phyloP scores from a whole-genome alignment of 2,797 vertebrate species.

The Darevskia mixta region DNA sequence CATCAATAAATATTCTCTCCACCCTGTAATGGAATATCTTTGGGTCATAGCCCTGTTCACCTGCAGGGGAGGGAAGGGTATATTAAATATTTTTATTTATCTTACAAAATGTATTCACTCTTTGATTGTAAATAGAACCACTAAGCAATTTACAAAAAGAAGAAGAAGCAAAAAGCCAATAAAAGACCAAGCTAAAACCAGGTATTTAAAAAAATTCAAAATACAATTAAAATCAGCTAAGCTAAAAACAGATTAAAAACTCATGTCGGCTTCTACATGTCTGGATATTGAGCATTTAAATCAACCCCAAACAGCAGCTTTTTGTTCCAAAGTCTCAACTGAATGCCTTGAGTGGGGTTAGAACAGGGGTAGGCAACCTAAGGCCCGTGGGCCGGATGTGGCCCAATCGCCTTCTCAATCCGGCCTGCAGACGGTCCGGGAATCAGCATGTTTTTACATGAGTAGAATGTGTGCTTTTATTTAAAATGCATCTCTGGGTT shows the following conservation, averaged over 20 bases:
- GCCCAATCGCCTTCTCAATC: too few species aligned
- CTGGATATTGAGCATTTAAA: neutral
- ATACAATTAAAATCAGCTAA: too few species aligned
- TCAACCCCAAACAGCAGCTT: neutral
- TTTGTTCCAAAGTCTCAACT: neutral
- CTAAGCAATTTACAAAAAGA: neutral
- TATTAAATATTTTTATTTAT: neutral
- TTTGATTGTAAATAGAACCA: neutral
- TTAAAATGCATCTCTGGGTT: too few species aligned
- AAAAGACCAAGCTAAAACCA: neutral
- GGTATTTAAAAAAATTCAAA: too few species aligned
- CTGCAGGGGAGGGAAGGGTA: constrained; percentile 70
- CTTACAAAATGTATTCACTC: neutral
- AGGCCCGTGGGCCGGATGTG: too few species aligned
- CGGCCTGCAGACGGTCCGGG: too few species aligned
- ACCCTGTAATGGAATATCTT: constrained; percentile 92
- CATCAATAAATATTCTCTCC: constrained; percentile 90
- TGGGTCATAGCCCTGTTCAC: constrained; percentile 93
- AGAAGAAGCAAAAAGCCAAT: neutral
- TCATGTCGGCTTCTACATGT: too few species aligned
- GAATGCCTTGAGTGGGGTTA: too few species aligned
- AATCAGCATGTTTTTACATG: too few species aligned
- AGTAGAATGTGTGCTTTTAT: too few species aligned
- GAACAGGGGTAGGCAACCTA: neutral
- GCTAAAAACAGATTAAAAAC: too few species aligned